phyloP scores from a whole-genome alignment of 2,888 invertebrate genomes.

The Cacoxenus indagator region DNA sequence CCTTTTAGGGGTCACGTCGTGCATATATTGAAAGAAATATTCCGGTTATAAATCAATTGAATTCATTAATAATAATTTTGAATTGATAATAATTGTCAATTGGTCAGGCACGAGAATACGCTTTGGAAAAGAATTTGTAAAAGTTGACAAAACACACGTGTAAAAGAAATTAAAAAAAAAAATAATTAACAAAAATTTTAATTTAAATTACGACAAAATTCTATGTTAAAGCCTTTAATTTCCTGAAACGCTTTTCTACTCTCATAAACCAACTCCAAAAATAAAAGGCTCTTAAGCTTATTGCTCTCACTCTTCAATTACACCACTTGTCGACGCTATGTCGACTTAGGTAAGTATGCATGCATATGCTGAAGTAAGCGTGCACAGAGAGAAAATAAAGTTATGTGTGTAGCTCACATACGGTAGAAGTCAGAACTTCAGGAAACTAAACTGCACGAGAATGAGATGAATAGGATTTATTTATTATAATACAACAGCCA shows the following conservation, averaged over 20 bases:
- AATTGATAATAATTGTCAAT: not conserved
- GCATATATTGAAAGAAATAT: not conserved
- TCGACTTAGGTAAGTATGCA: not conserved
- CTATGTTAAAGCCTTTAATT: too few species aligned
- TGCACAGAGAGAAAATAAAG: not conserved
- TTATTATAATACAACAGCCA: too few species aligned
- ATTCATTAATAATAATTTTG: conserved; percentile 4
- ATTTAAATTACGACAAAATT: too few species aligned
- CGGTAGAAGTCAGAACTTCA: too few species aligned
- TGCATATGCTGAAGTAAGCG: not conserved
- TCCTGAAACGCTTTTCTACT: not conserved
- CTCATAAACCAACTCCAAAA: not conserved
- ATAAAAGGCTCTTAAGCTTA: not conserved
- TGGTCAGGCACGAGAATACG: not conserved
- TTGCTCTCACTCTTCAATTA: conserved; percentile 1
- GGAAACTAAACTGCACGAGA: too few species aligned
- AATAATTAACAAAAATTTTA: too few species aligned
- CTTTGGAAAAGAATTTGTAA: too few species aligned
- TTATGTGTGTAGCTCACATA: not conserved
- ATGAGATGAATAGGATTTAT: too few species aligned
- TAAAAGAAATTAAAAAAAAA: too few species aligned
- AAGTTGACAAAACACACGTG: too few species aligned
- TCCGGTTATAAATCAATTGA: conserved; percentile 8
- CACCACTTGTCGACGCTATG: not conserved
- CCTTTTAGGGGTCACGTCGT: too few species aligned